Conservation (phyloP, 2,797 vertebrate genomes). For the Synaphobranchus kaupii region DNA sequence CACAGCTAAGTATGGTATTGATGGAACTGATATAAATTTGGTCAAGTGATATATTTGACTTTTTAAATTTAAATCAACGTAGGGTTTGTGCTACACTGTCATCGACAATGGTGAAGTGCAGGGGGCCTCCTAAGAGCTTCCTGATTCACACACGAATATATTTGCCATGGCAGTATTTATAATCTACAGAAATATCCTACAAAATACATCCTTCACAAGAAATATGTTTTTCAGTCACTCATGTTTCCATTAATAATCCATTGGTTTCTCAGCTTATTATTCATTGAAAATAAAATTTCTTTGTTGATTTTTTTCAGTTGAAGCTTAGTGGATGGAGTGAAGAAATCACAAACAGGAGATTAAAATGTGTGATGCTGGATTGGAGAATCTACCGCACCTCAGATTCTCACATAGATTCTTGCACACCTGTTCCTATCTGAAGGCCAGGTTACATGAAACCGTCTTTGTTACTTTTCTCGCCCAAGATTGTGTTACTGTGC, state of each 20-base stretch:
- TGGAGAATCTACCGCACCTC: neutral
- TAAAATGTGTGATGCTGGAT: neutral
- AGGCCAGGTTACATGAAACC: conserved; percentile 54
- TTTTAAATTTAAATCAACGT: neutral
- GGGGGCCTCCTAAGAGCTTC: neutral
- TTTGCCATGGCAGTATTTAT: conserved; percentile 4
- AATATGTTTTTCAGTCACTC: neutral
- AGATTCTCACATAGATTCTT: neutral
- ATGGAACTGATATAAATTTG: neutral
- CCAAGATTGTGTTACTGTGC: conserved; percentile 53
- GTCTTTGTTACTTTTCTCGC: conserved; percentile 57
- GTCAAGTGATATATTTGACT: neutral
- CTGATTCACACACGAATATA: neutral
- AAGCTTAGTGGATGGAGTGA: neutral
- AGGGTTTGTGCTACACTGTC: neutral
- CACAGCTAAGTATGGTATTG: neutral
- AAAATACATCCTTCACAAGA: neutral
- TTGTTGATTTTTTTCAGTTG: neutral
- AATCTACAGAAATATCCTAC: neutral
- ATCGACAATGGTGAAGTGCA: neutral
- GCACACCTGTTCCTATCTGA: neutral
- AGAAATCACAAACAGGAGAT: neutral
- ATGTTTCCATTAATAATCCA: neutral
- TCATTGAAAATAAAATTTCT: neutral
- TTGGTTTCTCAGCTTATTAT: neutral